phyloP scores from a whole-genome alignment of 2,888 invertebrate species.

The Aleiodes testaceus region DNA sequence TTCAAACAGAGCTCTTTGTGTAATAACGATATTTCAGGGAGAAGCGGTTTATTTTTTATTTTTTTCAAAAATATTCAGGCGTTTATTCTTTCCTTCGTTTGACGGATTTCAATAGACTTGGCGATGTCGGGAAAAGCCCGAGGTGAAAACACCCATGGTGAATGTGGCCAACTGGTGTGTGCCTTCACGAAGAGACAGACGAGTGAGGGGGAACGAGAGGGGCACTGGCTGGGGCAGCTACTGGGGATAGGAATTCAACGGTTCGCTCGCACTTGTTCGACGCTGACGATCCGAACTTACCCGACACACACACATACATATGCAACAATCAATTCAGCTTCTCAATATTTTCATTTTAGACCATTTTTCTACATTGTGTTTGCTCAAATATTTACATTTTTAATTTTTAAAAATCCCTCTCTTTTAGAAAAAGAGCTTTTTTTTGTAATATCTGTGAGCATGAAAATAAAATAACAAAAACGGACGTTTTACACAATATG shows the following conservation, averaged over 20 bases:
- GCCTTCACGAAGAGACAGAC: conserved; percentile 11
- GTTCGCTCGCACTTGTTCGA: conserved; percentile 35
- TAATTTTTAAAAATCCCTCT: too few species aligned
- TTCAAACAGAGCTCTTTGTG: too few species aligned
- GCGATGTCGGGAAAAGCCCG: conserved; percentile 41
- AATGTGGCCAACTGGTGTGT: conserved; percentile 54
- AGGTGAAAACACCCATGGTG: conserved; percentile 62
- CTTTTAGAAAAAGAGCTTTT: too few species aligned
- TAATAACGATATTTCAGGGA: too few species aligned
- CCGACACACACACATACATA: not conserved
- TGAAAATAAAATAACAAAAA: not conserved
- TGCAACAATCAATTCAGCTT: not conserved
- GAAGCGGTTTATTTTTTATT: too few species aligned
- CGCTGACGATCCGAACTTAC: conserved; percentile 9
- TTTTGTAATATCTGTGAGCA: not conserved
- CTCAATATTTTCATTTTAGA: not conserved
- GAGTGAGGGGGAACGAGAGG: conserved; percentile 10
- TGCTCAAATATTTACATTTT: too few species aligned
- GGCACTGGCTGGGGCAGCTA: conserved; percentile 23
- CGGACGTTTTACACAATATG: not conserved
- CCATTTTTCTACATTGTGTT: too few species aligned
- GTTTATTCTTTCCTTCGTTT: not conserved
- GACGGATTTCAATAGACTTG: conserved; percentile 28
- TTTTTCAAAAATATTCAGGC: not conserved
- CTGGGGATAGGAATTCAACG: conserved; percentile 33